Evolutionary conservation across 2,888 invertebrate genomes (phyloP).

Genomic region (Lepidocyrtoides sp.): DNA sequence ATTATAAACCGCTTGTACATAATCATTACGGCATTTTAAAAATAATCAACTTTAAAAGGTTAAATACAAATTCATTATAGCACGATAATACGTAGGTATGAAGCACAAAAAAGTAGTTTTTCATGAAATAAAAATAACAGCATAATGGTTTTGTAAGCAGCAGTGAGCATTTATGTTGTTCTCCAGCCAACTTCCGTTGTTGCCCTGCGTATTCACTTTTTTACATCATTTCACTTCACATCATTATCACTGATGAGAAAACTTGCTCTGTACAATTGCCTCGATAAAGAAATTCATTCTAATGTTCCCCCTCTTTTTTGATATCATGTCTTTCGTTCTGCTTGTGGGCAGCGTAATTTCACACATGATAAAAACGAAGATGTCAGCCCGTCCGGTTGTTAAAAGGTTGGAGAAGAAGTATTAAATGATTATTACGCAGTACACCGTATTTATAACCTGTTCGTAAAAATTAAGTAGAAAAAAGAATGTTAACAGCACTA

Average conservation of each 20-base stretch:
- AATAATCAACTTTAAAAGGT: conserved; percentile 8
- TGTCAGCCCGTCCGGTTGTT: conserved; percentile 31
- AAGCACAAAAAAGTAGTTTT: conserved; percentile 42
- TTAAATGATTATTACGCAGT: conserved; percentile 34
- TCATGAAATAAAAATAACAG: conserved; percentile 7
- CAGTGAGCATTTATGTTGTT: not conserved
- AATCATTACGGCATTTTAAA: conserved; percentile 5
- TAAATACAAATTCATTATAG: not conserved
- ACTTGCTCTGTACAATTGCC: conserved; percentile 4
- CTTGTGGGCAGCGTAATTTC: conserved; percentile 52
- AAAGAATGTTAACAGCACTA: too few species aligned
- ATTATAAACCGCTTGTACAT: not conserved
- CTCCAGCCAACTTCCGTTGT: conserved; percentile 62
- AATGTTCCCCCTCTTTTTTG: not conserved
- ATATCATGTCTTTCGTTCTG: conserved; percentile 33
- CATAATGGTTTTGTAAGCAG: not conserved
- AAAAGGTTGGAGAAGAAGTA: conserved; percentile 1
- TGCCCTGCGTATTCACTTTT: not conserved
- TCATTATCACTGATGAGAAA: conserved; percentile 29
- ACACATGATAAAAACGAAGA: conserved; percentile 53
- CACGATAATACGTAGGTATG: not conserved
- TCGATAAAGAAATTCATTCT: conserved; percentile 20
- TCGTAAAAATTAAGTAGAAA: not conserved
- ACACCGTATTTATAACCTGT: not conserved
- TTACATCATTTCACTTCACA: not conserved